Evolutionary conservation across 1,140 invertebrate genomes (phyloP), one percentile per base, ranked within the genome.

Genomic region (Meloidogyne floridensis): DNA sequence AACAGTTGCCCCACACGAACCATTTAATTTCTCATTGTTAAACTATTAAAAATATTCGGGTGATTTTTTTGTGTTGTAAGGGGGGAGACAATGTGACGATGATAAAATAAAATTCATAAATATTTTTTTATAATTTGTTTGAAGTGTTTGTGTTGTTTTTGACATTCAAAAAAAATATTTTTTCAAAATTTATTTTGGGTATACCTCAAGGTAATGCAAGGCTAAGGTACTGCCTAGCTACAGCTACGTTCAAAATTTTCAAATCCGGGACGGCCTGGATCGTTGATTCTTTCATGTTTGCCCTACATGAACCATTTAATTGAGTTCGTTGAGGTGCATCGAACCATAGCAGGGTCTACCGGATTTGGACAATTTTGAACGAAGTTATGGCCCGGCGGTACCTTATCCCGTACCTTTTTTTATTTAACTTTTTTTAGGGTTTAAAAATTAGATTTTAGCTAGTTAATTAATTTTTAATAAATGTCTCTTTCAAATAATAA

Each of bases 31-130:
- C 59, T 54, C 54, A 3, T 79, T 69, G 51, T 69, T 51, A 32
- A 72, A 72, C 77, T 79, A 79, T 71, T 79, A 56, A 77, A n/a
- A 4, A 47, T 47, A 65, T 65, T 65, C 59, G 59, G 59, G 72
- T 72, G 72, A 51, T 32, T 42, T 3, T 42, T 51, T 4, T 53
- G 51, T 53, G 32, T 51, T 51, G 74, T 20, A 42, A 56, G 59
- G 59, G 59, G n/a, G 15, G 32, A 32, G 32, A n/a, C 2, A 54
- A n/a, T n/a, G 10, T 6, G 59, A 65, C 59, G n/a, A 65, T 65
- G 59, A 65, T 65, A 65, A 65, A 65, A 65, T 47, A 47, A 32
- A 32, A 65, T 65, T 65, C 5, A 6, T 65, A 32, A 32, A 32
- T 32, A 65, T 65, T 65, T 65, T 15, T 65, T 65, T n/a, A n/a